Base-by-base conservation (phyloP, 1,140 invertebrate genomes). In the Calephelis nemesis region DNA sequence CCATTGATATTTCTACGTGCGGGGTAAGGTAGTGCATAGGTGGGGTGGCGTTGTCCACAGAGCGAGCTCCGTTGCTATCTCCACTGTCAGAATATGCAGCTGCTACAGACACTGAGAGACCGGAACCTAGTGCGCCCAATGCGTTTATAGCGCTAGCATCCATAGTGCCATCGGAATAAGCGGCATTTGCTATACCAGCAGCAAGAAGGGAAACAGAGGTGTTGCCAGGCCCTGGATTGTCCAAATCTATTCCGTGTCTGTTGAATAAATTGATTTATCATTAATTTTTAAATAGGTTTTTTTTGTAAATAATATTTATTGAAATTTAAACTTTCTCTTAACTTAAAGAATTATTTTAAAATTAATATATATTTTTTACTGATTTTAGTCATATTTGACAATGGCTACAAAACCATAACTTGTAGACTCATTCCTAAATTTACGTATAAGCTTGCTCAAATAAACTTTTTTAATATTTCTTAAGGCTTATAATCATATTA, bases 1-100 rank as follows among this genome's bases (percentile, higher is more conserved):
- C 94, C 94, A 97, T 96, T 47, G 96, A 97, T 90, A 97, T 97
- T 92, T 97, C 96, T 30, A 97, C 96, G 77, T 97, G 96, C 11
- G 96, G 96, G 47, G 96, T 97, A 15, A 97, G 92, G 85, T 97
- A 97, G 88, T 97, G 96, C 95, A 97, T 97, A 0, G 96, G 96
- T 1, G 96, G 96, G 52, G 96, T 97, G 11, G 95, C 95, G 84
- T 97, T 97, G 78, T 97, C 96, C 13, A 95, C 94, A 0, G 95
- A 96, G 70, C 96, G 92, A 73, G 95, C 95, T 15, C 95, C 96
- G 65, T 94, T 95, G 66, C 95, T 96, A 68, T 97, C 96, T 0
- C 96, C 96, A 72, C 95, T 96, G 73, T 97, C 96, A 40, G 96
- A 96, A 74, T 95, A 94, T 50, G 93, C 94, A 13, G 94, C 93